Conservation (phyloP, 1,140 invertebrate genomes). For the Stegodyphus mimosarum region DNA sequence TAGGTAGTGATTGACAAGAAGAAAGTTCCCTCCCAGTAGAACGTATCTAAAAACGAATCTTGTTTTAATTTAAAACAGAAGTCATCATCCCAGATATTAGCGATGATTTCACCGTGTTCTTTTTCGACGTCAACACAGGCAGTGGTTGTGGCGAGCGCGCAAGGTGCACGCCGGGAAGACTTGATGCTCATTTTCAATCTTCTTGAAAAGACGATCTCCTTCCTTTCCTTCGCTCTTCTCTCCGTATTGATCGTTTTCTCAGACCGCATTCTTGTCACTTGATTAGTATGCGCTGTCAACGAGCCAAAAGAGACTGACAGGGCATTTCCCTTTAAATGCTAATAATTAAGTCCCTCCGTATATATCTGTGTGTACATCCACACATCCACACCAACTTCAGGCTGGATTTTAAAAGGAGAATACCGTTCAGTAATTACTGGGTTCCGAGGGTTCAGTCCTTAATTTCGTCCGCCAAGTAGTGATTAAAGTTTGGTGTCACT, state of each 20-base stretch:
- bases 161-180: neutral
- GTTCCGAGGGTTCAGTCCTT: conserved; percentile 36
- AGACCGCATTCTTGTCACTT: conserved; percentile 46
- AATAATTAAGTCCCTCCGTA: conserved; percentile 43
- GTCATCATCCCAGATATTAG: too few species aligned
- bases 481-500: conserved; percentile 39
- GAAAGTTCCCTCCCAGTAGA: too few species aligned
- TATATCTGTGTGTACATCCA: conserved; percentile 10
- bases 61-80: too few species aligned
- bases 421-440: conserved; percentile 20
- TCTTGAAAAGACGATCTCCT: conserved; percentile 18
- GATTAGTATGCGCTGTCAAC: conserved; percentile 50
- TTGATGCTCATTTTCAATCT: conserved; percentile 49
- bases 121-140: too few species aligned
- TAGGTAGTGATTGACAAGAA: too few species aligned
- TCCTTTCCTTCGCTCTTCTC: neutral
- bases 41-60: too few species aligned
- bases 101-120: too few species aligned
- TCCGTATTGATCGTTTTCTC: neutral
- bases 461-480: conserved; percentile 38
- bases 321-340: conserved; percentile 45
- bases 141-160: neutral
- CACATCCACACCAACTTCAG: neutral
- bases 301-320: conserved; percentile 40
- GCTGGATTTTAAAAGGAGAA: conserved; percentile 36